Evolutionary conservation across 2,113 vertebrate genomes (phyloP).

Genomic region (Opisthocomus hoazin): DNA sequence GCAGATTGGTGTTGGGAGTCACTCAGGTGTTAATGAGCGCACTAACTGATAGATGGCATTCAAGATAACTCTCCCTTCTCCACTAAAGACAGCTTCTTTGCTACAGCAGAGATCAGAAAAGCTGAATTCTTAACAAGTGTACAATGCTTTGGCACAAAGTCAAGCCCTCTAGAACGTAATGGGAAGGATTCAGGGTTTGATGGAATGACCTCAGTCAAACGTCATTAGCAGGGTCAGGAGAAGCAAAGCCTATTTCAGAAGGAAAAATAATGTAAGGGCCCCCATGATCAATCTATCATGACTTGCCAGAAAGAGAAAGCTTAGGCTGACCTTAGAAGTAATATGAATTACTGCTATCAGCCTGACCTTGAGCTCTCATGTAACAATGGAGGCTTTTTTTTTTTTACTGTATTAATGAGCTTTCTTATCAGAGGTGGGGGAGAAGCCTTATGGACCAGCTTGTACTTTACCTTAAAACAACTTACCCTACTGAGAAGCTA

Average conservation of each 20-base stretch:
- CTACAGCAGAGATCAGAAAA: conserved; percentile 31
- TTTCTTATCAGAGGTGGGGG: conserved; percentile 52
- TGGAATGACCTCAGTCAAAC: conserved; percentile 62
- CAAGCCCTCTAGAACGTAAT: conserved; percentile 47
- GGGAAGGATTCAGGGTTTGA: conserved; percentile 58
- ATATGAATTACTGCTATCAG: conserved; percentile 68
- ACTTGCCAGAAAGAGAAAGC: conserved; percentile 62
- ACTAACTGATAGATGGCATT: conserved; percentile 55
- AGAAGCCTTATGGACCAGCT: conserved; percentile 18
- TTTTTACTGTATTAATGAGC: conserved; percentile 52
- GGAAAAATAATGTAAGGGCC: conserved; percentile 36
- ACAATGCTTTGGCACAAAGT: conserved; percentile 52
- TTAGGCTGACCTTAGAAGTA: conserved; percentile 61
- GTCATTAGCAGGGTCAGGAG: conserved; percentile 66
- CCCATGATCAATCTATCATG: conserved; percentile 57
- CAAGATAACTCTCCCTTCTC: conserved; percentile 38
- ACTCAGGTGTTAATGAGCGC: conserved; percentile 65
- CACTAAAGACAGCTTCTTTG: conserved; percentile 6
- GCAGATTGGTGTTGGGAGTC: conserved; percentile 39
- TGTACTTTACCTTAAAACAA: conserved; percentile 13
- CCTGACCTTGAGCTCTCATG: conserved; percentile 58
- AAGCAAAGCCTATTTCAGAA: conserved; percentile 59
- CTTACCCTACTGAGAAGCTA: neutral
- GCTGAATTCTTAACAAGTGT: conserved; percentile 39
- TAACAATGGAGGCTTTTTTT: conserved; percentile 52